Evolutionary conservation across 2,113 vertebrate genomes (phyloP).

Genomic region (Pipra filicauda): DNA sequence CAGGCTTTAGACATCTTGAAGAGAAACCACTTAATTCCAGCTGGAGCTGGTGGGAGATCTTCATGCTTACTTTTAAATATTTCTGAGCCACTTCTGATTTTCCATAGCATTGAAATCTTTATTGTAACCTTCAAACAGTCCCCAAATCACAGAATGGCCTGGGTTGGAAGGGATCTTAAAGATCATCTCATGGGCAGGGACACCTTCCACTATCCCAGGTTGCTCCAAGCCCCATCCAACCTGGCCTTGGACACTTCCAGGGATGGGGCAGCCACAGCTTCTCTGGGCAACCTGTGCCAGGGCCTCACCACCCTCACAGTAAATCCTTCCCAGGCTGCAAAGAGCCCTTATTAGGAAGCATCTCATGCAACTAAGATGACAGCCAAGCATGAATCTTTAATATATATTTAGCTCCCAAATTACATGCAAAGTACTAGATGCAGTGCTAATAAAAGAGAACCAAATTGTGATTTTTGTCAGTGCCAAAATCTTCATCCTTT

Average conservation of each 20-base stretch:
- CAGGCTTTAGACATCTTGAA: background rate
- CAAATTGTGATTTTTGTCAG: background rate
- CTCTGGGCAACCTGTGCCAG: background rate
- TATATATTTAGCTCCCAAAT: background rate
- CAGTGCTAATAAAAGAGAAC: background rate
- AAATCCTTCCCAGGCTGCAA: background rate
- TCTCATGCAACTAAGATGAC: background rate
- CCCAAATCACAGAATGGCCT: background rate
- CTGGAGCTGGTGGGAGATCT: background rate
- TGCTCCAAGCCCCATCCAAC: fast-evolving
- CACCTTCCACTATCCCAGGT: fast-evolving
- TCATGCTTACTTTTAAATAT: background rate
- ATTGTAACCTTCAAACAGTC: background rate
- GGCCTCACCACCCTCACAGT: fast-evolving
- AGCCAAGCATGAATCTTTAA: background rate
- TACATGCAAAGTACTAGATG: background rate
- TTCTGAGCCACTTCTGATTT: background rate
- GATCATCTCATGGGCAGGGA: background rate
- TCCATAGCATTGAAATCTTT: background rate
- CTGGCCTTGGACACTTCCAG: background rate
- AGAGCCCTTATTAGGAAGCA: background rate
- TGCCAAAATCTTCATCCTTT: background rate
- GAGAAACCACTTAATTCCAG: background rate
- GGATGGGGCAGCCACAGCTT: background rate
- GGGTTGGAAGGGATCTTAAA: background rate